These are phyloP conservation scores for Odontomachus brunneus DNA, from an alignment of 1,140 invertebrate genomes.

Conservation along the genomic window DNA sequence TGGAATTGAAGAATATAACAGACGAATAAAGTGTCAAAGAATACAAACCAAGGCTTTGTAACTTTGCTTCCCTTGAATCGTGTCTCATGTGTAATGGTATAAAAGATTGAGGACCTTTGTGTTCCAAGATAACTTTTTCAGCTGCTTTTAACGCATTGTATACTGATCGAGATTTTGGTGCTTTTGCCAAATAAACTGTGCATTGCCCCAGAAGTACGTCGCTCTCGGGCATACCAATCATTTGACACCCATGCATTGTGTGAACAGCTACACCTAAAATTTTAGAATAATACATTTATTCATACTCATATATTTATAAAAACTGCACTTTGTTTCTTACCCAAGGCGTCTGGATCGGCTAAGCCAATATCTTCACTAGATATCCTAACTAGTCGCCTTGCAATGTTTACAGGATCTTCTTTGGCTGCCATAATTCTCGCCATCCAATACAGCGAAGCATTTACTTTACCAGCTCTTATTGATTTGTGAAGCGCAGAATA, in stretches of 20 bases:
- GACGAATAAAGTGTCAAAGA: not conserved
- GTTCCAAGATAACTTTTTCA: conserved; percentile 62
- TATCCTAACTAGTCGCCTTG: conserved; percentile 89
- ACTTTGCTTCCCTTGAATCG: conserved; percentile 56
- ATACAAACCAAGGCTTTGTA: conserved; percentile 29
- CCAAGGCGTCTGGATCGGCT: conserved; percentile 85
- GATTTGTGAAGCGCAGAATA: conserved; percentile 92
- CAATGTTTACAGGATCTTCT: conserved; percentile 92
- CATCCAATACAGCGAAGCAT: conserved; percentile 93
- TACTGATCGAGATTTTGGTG: conserved; percentile 90
- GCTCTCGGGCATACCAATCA: conserved; percentile 93
- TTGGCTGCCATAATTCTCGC: conserved; percentile 91
- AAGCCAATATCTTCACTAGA: conserved; percentile 90
- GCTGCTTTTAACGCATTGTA: conserved; percentile 88
- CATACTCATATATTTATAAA: not conserved
- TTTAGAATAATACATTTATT: not conserved
- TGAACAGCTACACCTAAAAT: conserved; percentile 87
- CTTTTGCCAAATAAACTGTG: conserved; percentile 90
- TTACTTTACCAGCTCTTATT: conserved; percentile 90
- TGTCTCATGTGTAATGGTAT: conserved; percentile 68
- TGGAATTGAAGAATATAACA: not conserved
- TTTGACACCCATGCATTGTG: conserved; percentile 91
- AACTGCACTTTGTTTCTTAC: conserved; percentile 59
- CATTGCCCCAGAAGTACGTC: conserved; percentile 91
- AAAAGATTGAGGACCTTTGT: conserved; percentile 65